Evolutionary conservation across 2,888 invertebrate genomes (phyloP), one percentile per base, ranked within the genome.

Genomic region (Meiosimyza decipiens): DNA sequence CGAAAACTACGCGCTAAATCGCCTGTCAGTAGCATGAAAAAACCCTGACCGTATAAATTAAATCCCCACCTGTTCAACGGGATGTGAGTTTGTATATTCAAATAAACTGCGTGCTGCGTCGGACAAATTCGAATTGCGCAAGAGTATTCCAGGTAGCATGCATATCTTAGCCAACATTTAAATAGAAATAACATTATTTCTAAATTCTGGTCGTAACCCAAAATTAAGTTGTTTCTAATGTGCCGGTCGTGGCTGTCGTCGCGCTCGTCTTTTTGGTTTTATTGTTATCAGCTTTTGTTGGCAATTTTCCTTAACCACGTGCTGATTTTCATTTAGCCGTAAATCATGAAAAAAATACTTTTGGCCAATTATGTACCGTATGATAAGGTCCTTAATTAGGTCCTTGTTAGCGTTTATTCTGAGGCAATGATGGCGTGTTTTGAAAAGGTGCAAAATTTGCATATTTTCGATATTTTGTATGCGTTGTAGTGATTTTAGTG

Each of bases 21-120:
- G 79, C 69, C 79, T 83, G 80, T 83, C 82, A 82, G 70, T 80
- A 79, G 81, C 82, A 83, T 82, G 83, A 83, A 82, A 83, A 82
- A 78, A 77, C 78, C 77, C 78, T 78, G 79, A 82, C 78, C 80
- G 82, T 80, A 83, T 82, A 82, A 83, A 82, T 82, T 82, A 83
- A 79, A 74, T 76, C 67, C 70, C 54, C 65, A 62, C 50, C 28
- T 33, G 33, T 22, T 33, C 11, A 16, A 50, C 18, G 40, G 16
- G 18, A 15, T 57, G 54, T 22, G 40, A 40, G 9, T 40, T 40
- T 40, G 9, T 5, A 9, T 28, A 28, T 28, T 4, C 28, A 28
- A 28, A 28, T 40, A 40, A 40, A 40, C 40, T 40, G 40, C 15
- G 55, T 51, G 60, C 55, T 28, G 12, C 69, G 12, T n/a, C 9